Evolutionary conservation across 2,888 invertebrate species (phyloP).

Genomic region (Myopa tessellatipennis): DNA sequence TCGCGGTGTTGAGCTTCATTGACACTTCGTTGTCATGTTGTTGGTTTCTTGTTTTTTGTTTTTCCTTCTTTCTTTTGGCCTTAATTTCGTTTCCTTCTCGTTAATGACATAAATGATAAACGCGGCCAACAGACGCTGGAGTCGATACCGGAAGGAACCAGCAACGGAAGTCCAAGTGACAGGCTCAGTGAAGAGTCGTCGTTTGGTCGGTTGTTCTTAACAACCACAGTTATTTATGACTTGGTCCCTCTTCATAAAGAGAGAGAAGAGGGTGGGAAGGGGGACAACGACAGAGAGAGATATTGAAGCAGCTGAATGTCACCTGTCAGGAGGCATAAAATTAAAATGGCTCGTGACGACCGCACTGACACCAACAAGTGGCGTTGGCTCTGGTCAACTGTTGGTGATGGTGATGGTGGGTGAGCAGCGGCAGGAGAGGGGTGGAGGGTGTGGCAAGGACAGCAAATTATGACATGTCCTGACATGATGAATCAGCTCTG

Average conservation of each 20-base stretch:
- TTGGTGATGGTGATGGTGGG: not conserved
- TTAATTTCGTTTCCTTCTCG: slow-evolving; percentile 14
- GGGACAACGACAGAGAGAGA: not conserved
- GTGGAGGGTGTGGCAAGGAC: not conserved
- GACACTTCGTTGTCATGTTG: not conserved
- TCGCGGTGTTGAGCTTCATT: too few relatives aligned
- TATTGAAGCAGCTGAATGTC: not conserved
- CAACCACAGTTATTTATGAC: too few relatives aligned
- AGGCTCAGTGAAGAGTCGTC: not conserved
- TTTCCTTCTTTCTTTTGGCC: not conserved
- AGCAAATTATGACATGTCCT: not conserved
- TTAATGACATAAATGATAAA: slow-evolving; percentile 8
- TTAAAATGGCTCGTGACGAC: slow-evolving; percentile 25
- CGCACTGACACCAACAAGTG: slow-evolving; percentile 23
- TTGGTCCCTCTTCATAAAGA: too few relatives aligned
- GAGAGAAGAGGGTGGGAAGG: not conserved
- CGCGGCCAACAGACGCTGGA: not conserved
- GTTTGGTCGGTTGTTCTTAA: not conserved
- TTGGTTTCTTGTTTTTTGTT: not conserved
- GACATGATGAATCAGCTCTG: too few relatives aligned
- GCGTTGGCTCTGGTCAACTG: not conserved
- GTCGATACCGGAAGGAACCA: slow-evolving; percentile 8
- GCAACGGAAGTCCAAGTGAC: not conserved
- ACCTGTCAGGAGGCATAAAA: slow-evolving; percentile 12
- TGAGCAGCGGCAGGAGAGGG: not conserved